Evolutionary conservation across 2,888 invertebrate genomes (phyloP).

Genomic region (Chalcis sispes): DNA sequence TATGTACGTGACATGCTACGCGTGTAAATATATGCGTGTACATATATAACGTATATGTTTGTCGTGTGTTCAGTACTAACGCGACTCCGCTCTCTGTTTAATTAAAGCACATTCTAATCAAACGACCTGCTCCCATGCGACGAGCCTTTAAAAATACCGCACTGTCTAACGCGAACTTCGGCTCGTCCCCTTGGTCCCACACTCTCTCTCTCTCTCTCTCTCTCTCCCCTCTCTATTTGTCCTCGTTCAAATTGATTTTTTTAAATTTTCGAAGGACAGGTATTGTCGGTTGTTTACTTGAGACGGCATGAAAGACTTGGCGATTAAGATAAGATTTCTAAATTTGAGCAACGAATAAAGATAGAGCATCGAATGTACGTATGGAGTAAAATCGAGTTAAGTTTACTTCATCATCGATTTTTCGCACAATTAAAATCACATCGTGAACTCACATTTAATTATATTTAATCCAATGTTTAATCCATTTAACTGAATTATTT

Average conservation of each 20-base stretch:
- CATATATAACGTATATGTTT: no score
- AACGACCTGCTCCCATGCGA: conserved; percentile 52
- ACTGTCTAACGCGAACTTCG: conserved; percentile 46
- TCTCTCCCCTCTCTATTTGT: neutral
- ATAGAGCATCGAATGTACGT: no score
- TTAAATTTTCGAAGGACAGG: conserved; percentile 4
- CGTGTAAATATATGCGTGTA: no score
- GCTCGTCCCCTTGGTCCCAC: neutral
- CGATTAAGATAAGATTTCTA: no score
- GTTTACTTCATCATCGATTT: conserved; percentile 3
- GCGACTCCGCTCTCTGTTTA: conserved; percentile 51
- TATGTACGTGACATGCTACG: neutral
- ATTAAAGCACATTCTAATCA: conserved; percentile 56
- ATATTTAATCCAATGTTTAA: no score
- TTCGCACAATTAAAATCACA: conserved; percentile 2
- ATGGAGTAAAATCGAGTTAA: neutral
- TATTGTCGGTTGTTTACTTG: neutral
- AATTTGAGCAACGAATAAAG: no score
- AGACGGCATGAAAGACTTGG: no score
- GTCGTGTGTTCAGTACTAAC: no score
- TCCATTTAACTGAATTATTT: no score
- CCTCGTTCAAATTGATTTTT: conserved; percentile 1
- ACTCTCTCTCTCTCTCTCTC: neutral
- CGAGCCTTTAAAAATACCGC: conserved; percentile 47
- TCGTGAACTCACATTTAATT: no score